Base-by-base conservation (phyloP, 2,113 vertebrate species). In the Thermophis baileyi region DNA sequence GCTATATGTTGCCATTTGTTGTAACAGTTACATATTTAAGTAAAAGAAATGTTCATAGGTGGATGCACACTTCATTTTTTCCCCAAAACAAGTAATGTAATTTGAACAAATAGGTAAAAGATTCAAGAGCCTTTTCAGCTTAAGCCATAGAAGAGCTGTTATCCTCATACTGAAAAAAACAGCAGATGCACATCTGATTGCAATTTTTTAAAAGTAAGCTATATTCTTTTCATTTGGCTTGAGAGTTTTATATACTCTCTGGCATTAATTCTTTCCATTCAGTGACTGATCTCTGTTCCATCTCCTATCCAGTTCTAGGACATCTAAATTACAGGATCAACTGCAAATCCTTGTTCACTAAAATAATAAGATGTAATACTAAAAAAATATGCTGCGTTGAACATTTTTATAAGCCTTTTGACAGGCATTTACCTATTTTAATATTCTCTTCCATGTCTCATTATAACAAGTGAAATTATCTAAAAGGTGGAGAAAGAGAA, bases 251-350 rank as follows among this genome's bases (percentile, higher is more conserved):
- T 55, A 81, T 51, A 86, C 18, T 93, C 91, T 10, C 85, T 89
- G 94, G 93, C 94, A 94, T 18, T 0, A 90, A 92, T 89, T 93
- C 35, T 27, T 85, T 89, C 90, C 90, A 94, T 88, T 88, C 95
- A 57, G 0, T 6, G 47, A 96, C 85, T 94, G 94, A 95, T 94
- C 91, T 91, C 89, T 51, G 63, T 44, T 22, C 40, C 51, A 85
- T 93, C 44, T 74, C 57, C 49, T 30, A 46, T 50, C 49, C 63
- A 49, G 9, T 91, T 11, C 0, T 4, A 90, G 74, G 47, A 89
- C 50, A 88, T 27, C 0, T 91, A 74, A 92, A 24, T 93, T 91
- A 57, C 57, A 51, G 89, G 87, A 69, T 89, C 94, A 89, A 93
- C 55, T 14, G 90, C 8, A 81, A 27, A 27, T 60, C 87, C 93